phyloP scores from a whole-genome alignment of 2,888 invertebrate species.

The Hyppa rectilinea region DNA sequence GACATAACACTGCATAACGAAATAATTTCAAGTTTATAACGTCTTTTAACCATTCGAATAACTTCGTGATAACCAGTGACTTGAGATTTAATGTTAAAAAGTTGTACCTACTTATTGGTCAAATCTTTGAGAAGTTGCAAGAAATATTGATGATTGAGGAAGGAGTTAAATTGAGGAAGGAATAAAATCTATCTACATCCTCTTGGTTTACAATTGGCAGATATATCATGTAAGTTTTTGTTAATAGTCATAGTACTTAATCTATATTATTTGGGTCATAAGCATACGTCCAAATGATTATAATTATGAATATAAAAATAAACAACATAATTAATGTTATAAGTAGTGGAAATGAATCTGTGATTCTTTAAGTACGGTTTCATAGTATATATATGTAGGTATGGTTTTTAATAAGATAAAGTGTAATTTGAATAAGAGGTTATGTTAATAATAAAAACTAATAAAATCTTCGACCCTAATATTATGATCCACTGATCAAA shows the following conservation, averaged over 20 bases:
- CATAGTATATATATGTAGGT: background rate
- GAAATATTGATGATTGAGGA: background rate
- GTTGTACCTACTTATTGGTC: background rate
- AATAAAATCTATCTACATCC: background rate
- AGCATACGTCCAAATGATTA: background rate
- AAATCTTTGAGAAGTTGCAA: background rate
- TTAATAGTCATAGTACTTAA: background rate
- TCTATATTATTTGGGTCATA: background rate
- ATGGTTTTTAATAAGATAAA: background rate
- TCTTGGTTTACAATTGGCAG: background rate
- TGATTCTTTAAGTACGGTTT: background rate
- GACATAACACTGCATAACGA: background rate
- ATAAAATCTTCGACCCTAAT: no score
- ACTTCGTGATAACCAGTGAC: background rate
- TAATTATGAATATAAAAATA: background rate
- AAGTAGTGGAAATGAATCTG: background rate
- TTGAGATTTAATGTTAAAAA: background rate
- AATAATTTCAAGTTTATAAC: constrained; percentile 12
- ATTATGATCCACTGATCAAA: no score
- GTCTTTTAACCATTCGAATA: background rate
- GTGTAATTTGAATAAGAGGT: background rate
- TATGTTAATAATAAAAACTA: no score
- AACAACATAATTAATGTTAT: background rate
- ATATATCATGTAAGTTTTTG: constrained; percentile 7
- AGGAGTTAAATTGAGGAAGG: no score